These are phyloP conservation scores for Dioctria rufipes DNA, from an alignment of 2,888 invertebrate genomes.

Conservation along the genomic window DNA sequence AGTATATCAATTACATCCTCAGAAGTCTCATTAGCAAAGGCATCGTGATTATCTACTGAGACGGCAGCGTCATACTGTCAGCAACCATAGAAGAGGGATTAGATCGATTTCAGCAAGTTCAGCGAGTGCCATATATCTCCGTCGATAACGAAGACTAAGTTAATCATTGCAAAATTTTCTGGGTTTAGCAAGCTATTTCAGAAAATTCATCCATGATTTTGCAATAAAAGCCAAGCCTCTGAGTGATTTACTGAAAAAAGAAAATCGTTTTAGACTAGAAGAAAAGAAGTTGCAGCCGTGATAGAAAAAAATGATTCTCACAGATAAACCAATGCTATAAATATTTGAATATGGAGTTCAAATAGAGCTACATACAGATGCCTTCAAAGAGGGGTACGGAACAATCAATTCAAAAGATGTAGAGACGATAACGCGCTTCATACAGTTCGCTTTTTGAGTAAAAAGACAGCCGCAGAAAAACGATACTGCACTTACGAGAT, in stretches of 20 bases:
- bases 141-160: too few species aligned
- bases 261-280: not conserved
- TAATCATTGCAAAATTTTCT: constrained; percentile 56
- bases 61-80: too few species aligned
- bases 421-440: constrained; percentile 11
- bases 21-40: too few species aligned
- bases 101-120: too few species aligned
- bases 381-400: not conserved
- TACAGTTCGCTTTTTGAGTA: constrained; percentile 52
- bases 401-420: not conserved
- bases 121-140: too few species aligned
- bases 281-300: not conserved
- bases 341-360: not conserved
- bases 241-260: constrained; percentile 44
- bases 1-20: too few species aligned
- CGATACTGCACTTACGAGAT: constrained; percentile 47
- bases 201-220: constrained; percentile 49
- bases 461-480: constrained; percentile 51
- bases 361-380: not conserved
- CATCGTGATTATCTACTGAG: too few species aligned
- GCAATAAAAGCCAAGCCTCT: constrained; percentile 24
- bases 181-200: constrained; percentile 49
- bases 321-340: not conserved
- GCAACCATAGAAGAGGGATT: too few species aligned
- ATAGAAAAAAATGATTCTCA: not conserved